These are phyloP conservation scores for Eciton burchellii DNA, from an alignment of 1,140 invertebrate genomes.

Conservation along the genomic window DNA sequence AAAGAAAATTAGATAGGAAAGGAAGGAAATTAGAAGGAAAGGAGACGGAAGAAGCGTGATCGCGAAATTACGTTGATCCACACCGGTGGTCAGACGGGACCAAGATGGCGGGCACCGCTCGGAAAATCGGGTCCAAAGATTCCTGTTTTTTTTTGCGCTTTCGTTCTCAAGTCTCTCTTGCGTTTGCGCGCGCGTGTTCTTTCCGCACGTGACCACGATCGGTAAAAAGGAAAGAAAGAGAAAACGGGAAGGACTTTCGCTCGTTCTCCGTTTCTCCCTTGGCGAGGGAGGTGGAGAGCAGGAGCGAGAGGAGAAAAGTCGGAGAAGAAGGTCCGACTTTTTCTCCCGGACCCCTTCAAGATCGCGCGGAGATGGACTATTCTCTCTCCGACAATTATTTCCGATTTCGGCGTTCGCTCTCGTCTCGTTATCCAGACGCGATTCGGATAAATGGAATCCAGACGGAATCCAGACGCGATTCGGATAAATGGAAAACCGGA, in stretches of 20 bases:
- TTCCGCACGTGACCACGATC: conserved; percentile 18
- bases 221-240: conserved; percentile 7
- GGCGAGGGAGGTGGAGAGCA: background rate
- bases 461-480: conserved; percentile 22
- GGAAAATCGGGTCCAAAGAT: conserved; percentile 78
- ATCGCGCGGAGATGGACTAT: conserved; percentile 8
- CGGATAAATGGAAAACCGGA: conserved; percentile 66
- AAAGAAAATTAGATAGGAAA: conserved; percentile 20
- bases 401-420: background rate
- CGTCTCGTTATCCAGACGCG: conserved; percentile 1
- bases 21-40: conserved; percentile 24
- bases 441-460: conserved; percentile 19
- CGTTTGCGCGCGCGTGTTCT: conserved; percentile 2
- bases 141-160: conserved; percentile 78
- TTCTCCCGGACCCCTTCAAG: background rate
- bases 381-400: background rate
- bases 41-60: conserved; percentile 60
- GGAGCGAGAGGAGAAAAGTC: background rate
- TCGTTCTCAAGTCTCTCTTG: conserved; percentile 19
- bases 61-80: conserved; percentile 78
- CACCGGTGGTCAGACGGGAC: conserved; percentile 82
- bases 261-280: conserved; percentile 10
- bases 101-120: conserved; percentile 82
- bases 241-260: background rate
- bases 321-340: background rate